Evolutionary conservation across 2,797 vertebrate genomes (phyloP).

Genomic region (Siniperca scherzeri): DNA sequence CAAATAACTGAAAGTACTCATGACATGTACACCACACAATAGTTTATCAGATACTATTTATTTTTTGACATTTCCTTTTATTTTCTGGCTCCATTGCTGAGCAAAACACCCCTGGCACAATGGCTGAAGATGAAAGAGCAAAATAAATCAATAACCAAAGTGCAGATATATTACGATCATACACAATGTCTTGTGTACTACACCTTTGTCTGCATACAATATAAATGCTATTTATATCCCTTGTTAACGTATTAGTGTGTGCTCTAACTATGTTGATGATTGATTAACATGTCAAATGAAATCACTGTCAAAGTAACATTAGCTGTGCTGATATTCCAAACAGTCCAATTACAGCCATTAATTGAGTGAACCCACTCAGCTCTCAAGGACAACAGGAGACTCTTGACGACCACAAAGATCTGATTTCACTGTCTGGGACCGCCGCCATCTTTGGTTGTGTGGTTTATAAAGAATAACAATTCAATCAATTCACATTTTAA

Average conservation of each 20-base stretch:
- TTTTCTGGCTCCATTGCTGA: slow-evolving; percentile 32
- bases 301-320: slow-evolving; percentile 77
- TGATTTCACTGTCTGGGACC: slow-evolving; percentile 29
- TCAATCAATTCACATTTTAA: not conserved
- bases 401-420: slow-evolving; percentile 43
- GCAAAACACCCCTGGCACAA: slow-evolving; percentile 24
- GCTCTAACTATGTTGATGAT: slow-evolving; percentile 71
- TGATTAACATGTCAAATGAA: slow-evolving; percentile 82
- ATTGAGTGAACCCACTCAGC: slow-evolving; percentile 69
- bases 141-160: slow-evolving; percentile 59
- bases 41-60: slow-evolving; percentile 49
- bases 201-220: slow-evolving; percentile 47
- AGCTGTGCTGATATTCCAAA: slow-evolving; percentile 70
- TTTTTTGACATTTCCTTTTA: slow-evolving; percentile 47
- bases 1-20: slow-evolving; percentile 45
- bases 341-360: slow-evolving; percentile 76
- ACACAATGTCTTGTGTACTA: slow-evolving; percentile 9
- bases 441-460: not conserved
- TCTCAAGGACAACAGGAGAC: slow-evolving; percentile 74
- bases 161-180: slow-evolving; percentile 43
- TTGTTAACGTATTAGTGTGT: slow-evolving; percentile 66
- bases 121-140: slow-evolving; percentile 41
- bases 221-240: slow-evolving; percentile 64
- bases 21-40: slow-evolving; percentile 39
- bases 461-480: slow-evolving; percentile 11